Evolutionary conservation across 2,113 vertebrate genomes (phyloP), one percentile per base, ranked within the genome.

Genomic region (Hylia prasina): DNA sequence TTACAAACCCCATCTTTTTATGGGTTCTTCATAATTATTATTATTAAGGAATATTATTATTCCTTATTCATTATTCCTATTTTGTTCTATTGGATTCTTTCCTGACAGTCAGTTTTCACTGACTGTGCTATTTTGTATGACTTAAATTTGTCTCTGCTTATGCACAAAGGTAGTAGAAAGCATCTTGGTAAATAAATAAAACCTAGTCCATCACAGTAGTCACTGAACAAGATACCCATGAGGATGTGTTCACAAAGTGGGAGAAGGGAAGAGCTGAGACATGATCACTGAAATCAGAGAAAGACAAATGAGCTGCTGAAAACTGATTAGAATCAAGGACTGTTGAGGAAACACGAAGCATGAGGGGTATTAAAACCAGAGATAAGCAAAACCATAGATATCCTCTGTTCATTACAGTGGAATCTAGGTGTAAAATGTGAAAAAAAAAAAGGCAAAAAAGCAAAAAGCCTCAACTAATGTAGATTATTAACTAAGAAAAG

Each of bases 351-450:
- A 82, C 8, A 4, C 64, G 54, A 42, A 47, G 23, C 0, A 0
- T 40, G 39, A 75, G 69, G 88, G 51, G 8, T 40, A 27, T 54
- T 61, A 42, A 44, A 78, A 47, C 23, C 25, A 51, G 50, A 77
- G 72, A 51, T 28, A 81, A n/a, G 37, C 1, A 2, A 22, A 31
- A 31, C 0, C 0, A 56, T 57, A 54, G 4, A 51, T 70, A 64
- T 18, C 10, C 21, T 65, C 47, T 80, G 53, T 42, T 89, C 35
- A 42, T 78, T 66, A 45, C 19, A 71, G 58, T 53, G 18, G 24
- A 91, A 89, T 82, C 31, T 82, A 84, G 50, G 42, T 63, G 35
- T 66, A n/a, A 93, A 82, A 92, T 91, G 78, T 30, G 77, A 72
- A 86, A 63, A 82, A 79, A 20, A 37, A 82, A 63, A 13, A n/a